A percentile compares a stretch with the other conserved stretches of the same genome.
Conservation (phyloP, 2,113 vertebrate genomes). For the Pholis gunnellus region DNA sequence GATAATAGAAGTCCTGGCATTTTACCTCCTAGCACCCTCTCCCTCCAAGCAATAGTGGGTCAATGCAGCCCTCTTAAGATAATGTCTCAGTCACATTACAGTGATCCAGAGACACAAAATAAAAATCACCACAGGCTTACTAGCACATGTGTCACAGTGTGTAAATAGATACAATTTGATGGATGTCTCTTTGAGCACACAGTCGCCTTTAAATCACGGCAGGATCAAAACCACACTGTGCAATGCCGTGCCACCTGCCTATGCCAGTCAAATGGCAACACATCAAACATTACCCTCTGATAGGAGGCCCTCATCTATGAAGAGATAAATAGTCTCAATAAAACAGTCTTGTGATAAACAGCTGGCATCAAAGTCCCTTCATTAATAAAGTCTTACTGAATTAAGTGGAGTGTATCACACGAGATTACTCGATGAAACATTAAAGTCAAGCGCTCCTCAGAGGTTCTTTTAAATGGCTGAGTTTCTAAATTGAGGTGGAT, state of each 20-base stretch:
- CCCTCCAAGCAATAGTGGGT: slow-evolving; percentile 26
- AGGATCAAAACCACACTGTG: slow-evolving; percentile 50
- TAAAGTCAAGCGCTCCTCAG: slow-evolving; percentile 33
- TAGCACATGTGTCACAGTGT: slow-evolving; percentile 61
- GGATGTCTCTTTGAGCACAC: slow-evolving; percentile 56
- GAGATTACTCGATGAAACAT: slow-evolving; percentile 45
- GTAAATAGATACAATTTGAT: slow-evolving; percentile 67
- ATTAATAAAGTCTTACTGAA: slow-evolving; percentile 45
- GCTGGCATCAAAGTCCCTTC: slow-evolving; percentile 33
- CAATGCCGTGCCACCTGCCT: slow-evolving; percentile 68
- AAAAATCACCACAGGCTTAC: slow-evolving; percentile 39
- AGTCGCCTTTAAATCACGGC: slow-evolving; percentile 65
- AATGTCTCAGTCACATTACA: slow-evolving; percentile 46
- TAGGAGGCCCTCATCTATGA: slow-evolving; percentile 21
- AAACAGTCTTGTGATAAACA: slow-evolving; percentile 45
- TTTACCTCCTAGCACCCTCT: slow-evolving; percentile 37
- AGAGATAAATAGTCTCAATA: slow-evolving; percentile 34
- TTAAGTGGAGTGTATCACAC: slow-evolving; percentile 47
- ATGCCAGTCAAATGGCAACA: slow-evolving; percentile 63
- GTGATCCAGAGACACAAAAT: slow-evolving; percentile 29
- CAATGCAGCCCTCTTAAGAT: slow-evolving; percentile 43
- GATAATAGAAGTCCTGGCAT: slow-evolving; percentile 54
- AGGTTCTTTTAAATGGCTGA: slow-evolving; percentile 56
- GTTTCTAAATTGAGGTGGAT: slow-evolving; percentile 53
- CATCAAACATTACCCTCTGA: slow-evolving; percentile 53